Conservation (phyloP, 1,140 invertebrate species). For the Pantala flavescens region DNA sequence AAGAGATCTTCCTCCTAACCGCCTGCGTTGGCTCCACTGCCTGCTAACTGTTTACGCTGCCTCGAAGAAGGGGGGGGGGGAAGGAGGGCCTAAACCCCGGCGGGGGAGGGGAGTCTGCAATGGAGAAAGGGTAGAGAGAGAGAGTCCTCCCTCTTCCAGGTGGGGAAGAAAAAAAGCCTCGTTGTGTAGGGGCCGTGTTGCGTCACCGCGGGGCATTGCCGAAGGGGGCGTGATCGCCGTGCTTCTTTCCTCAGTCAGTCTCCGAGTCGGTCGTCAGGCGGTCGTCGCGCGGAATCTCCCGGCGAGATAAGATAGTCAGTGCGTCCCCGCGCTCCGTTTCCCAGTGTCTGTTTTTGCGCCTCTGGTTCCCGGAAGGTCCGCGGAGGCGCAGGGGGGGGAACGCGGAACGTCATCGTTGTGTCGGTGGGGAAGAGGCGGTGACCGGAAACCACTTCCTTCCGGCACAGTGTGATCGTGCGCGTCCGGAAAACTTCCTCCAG, state of each 20-base stretch:
- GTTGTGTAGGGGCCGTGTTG: neutral
- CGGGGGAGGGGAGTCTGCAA: neutral
- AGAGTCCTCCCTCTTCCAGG: neutral
- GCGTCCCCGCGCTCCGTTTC: too few species aligned
- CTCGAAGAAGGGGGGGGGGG: neutral
- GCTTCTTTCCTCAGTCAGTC: neutral
- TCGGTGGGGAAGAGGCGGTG: neutral
- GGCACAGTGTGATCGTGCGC: neutral
- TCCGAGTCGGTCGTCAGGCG: too few species aligned
- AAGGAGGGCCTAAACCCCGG: neutral
- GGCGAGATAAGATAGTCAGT: too few species aligned
- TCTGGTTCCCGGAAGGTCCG: neutral
- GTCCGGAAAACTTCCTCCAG: too few species aligned
- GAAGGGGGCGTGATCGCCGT: slow-evolving; percentile 5
- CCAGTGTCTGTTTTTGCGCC: too few species aligned
- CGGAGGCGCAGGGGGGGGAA: neutral
- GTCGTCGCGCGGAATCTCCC: too few species aligned
- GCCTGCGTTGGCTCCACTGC: slow-evolving; percentile 1
- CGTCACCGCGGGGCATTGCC: slow-evolving; percentile 4
- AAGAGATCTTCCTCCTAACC: neutral
- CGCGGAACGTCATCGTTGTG: neutral
- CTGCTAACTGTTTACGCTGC: neutral
- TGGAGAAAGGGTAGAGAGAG: neutral
- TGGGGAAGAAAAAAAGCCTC: neutral
- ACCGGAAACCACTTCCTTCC: slow-evolving; percentile 2